Conservation (phyloP, 1,140 invertebrate species). For the Hestina assimilis region DNA sequence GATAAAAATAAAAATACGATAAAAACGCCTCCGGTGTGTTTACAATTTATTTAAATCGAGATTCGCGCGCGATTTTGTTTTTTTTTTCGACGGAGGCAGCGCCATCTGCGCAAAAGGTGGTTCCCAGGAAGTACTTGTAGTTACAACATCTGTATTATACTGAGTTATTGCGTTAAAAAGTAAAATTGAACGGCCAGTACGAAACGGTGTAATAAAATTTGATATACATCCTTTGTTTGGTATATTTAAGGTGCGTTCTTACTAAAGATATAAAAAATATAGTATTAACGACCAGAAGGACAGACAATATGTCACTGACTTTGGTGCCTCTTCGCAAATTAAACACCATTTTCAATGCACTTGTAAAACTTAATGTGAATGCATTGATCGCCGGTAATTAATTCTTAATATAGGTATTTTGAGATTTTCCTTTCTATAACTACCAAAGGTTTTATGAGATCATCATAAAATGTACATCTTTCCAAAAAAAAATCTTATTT, state of each 20-base stretch:
- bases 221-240: background rate
- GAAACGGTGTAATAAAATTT: constrained; percentile 7
- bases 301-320: no score
- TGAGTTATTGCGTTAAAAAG: constrained; percentile 27
- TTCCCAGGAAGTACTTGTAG: constrained; percentile 49
- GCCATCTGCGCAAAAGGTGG: constrained; percentile 68
- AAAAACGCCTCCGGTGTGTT: constrained; percentile 51
- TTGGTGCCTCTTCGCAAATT: no score
- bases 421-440: background rate
- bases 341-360: no score
- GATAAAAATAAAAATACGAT: constrained; percentile 51
- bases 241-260: no score
- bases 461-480: no score
- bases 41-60: constrained; percentile 68
- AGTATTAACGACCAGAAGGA: no score
- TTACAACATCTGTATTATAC: constrained; percentile 42
- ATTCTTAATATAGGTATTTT: no score
- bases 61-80: constrained; percentile 44
- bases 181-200: constrained; percentile 19
- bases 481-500: no score
- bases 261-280: no score
- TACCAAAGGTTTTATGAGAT: background rate
- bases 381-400: no score
- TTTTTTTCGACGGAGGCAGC: constrained; percentile 30
- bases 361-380: no score